Base-by-base conservation (phyloP, 2,888 invertebrate genomes). In the Drosophila tanythrix region DNA sequence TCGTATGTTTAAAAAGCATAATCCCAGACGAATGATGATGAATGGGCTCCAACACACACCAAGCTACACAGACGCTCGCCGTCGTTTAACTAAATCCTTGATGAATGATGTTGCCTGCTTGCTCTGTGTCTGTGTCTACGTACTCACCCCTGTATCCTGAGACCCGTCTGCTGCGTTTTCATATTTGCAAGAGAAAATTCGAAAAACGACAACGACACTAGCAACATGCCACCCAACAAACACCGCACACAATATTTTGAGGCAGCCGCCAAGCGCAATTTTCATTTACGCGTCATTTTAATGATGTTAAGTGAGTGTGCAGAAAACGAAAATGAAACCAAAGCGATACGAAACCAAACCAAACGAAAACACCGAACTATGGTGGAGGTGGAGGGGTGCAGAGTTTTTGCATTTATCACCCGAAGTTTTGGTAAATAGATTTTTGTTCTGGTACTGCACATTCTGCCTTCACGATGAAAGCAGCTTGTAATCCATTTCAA, bases 11-110 rank as follows among this genome's bases (percentile, higher is more conserved):
- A 88, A 90, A 90, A 86, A 88, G 85, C 91, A 88, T 91, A 90
- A 90, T 90, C 90, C 90, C 81, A 82, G 89, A 88, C 89, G 89
- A 90, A 90, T 90, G 91, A 90, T 90, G 90, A 90, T 90, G 90
- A 89, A 90, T 90, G 90, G 83, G 77, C 74, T 74, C 43, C 36
- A 33, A 52, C 55, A 13, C 15, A 53, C 65, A 67, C 71, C 68
- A 13, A 36, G 15, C 15, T 35, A 53, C 70, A 74, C 79, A 77
- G 76, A 79, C 83, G 86, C 76, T 82, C 60, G 78, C 79, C 83
- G 79, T 82, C 89, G 85, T 89, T 88, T 89, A 88, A 83, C 89
- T 89, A 88, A 88, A 88, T 88, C 88, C 88, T 88, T 89, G 88
- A 88, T 88, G 88, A 88, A 88, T 88, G 88, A 88, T 89, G 88